Percentiles rank a stretch among this genome's conserved stretches.
Evolutionary conservation across 2,888 invertebrate genomes (phyloP).

Genomic region (Adineta ricciae): DNA sequence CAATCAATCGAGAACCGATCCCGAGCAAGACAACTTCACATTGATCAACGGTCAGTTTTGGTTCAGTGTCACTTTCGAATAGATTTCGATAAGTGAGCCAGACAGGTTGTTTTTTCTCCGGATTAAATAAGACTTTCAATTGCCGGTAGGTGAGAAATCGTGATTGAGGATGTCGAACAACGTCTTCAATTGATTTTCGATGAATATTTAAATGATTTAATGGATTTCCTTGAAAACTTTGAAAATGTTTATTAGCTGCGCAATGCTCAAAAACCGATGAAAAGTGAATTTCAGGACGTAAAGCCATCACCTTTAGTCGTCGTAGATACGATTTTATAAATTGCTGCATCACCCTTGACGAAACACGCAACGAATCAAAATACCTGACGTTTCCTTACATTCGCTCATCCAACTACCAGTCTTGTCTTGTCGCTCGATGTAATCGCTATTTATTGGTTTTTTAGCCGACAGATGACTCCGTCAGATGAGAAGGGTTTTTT

Average conservation of each 20-base stretch:
- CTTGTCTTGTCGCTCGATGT: background rate
- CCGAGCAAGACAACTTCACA: background rate
- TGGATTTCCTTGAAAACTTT: slow-evolving; percentile 19
- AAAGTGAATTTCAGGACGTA: background rate
- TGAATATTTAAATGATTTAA: slow-evolving; percentile 18
- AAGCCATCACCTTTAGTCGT: background rate
- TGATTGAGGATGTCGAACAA: background rate
- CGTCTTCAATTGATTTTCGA: background rate
- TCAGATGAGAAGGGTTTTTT: background rate
- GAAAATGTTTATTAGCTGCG: background rate
- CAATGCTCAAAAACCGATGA: background rate
- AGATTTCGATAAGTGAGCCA: background rate
- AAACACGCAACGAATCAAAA: background rate
- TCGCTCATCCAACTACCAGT: background rate
- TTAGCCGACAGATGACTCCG: background rate
- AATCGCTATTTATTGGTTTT: background rate
- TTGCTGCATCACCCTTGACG: background rate
- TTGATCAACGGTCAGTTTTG: background rate
- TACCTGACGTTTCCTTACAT: too few relatives aligned
- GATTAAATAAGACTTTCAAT: background rate
- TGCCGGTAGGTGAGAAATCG: background rate
- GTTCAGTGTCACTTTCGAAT: background rate
- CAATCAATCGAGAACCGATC: background rate
- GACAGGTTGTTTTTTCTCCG: background rate
- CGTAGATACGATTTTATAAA: background rate